phyloP scores from a whole-genome alignment of 2,888 invertebrate species.

The Zhengitettix transpicula region DNA sequence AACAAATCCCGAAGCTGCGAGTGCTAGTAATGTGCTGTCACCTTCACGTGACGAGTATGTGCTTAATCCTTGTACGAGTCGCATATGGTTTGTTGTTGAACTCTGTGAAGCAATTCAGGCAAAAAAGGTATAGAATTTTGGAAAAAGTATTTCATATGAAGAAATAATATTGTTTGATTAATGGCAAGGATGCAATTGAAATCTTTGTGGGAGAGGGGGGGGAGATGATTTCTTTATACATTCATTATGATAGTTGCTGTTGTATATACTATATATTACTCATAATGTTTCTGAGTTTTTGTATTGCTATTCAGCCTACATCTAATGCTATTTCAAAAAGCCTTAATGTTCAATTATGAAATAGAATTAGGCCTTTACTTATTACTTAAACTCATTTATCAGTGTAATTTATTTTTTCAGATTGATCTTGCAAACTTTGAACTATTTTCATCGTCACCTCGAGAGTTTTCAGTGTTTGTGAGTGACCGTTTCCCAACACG shows the following conservation, averaged over 20 bases:
- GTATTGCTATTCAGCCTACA: no score
- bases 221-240: no score
- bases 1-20: conserved; percentile 81
- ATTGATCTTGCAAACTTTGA: conserved; percentile 96
- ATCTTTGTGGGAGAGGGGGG: no score
- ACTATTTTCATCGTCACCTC: conserved; percentile 91
- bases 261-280: no score
- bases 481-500: conserved; percentile 80
- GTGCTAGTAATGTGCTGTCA: conserved; percentile 70
- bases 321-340: background rate
- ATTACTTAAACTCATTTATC: background rate
- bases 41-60: conserved; percentile 92
- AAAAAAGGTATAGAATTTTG: conserved; percentile 36
- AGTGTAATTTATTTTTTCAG: conserved; percentile 15
- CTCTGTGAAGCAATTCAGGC: conserved; percentile 96
- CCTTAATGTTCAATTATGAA: background rate
- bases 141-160: no score
- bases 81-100: conserved; percentile 92
- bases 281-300: no score
- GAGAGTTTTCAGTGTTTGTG: conserved; percentile 73
- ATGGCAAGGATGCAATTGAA: no score
- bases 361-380: background rate
- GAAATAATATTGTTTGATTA: no score
- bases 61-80: conserved; percentile 85
- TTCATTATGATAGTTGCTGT: no score